phyloP scores from a whole-genome alignment of 2,888 invertebrate genomes.

The Sicus ferrugineus region DNA sequence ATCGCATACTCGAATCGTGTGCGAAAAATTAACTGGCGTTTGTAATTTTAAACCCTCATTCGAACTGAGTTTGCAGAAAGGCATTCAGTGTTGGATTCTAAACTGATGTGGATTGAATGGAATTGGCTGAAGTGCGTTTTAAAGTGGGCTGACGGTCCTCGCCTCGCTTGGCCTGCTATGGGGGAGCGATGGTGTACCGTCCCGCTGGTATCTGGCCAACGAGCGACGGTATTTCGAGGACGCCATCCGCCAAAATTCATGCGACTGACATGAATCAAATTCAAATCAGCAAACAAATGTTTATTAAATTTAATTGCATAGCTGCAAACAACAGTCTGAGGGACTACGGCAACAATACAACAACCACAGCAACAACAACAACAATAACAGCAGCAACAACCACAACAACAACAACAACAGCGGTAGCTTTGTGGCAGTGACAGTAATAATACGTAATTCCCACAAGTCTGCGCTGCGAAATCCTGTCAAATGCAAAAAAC shows the following conservation, averaged over 20 bases:
- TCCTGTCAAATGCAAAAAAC: conserved; percentile 15
- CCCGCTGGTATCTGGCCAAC: background rate
- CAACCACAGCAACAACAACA: conserved; percentile 9
- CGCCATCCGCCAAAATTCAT: background rate
- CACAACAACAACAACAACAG: conserved; percentile 1
- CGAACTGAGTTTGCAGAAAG: background rate
- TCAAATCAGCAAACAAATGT: conserved; percentile 31
- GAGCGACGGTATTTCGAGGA: background rate
- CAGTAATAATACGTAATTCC: no score
- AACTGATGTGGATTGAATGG: background rate
- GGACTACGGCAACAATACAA: background rate
- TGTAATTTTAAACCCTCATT: background rate
- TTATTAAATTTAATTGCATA: conserved; percentile 33
- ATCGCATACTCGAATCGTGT: background rate
- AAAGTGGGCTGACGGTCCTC: background rate
- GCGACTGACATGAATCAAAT: conserved; percentile 31
- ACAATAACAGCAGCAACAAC: background rate
- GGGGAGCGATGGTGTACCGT: background rate
- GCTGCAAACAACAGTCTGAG: background rate
- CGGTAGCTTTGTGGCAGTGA: no score
- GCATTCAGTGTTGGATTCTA: background rate
- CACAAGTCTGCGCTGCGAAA: conserved; percentile 14
- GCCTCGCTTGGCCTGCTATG: no score
- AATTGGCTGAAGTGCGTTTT: background rate
- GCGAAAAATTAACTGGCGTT: background rate